Evolutionary conservation across 2,797 vertebrate species (phyloP), one percentile per base, ranked within the genome.

Genomic region (Silurus aristotelis): DNA sequence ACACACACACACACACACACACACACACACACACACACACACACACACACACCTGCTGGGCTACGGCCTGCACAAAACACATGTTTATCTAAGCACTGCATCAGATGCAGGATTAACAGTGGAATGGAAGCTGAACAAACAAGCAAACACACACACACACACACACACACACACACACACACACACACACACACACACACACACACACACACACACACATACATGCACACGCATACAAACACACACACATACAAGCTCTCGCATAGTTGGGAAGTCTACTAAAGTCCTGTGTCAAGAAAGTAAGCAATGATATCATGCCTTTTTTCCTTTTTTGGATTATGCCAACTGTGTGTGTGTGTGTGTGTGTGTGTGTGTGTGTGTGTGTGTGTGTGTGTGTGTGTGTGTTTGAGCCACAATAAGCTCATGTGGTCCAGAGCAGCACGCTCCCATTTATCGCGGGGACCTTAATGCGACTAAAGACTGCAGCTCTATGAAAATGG

Each of bases 401-500:
- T 70, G 87, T 82, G 38, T 90, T 90, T 90, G 86, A 91, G 89
- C 87, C 84, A 83, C 80, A 78, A 84, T 68, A 92, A 93, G 94
- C 91, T 94, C 87, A 92, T 92, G 85, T 89, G 89, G 84, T 85
- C 88, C 89, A 76, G 87, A 87, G 90, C 93, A 91, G 91, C 92
- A 89, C 86, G 15, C 87, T 88, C 87, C 88, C 88, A 90, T 90
- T 85, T 90, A 58, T 89, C 89, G 90, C 91, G 20, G 22, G 80
- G 90, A 89, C 90, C 92, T 87, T 94, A 95, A 95, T 94, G 93
- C 93, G 84, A 89, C 92, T 93, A 94, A 95, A 94, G 92, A 92
- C 93, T 86, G 89, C 80, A 67, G 88, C 81, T 86, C 89, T n/a
- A 89, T 88, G 89, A 91, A 93, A 94, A 91, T 87, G 67, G 7